Conservation (phyloP, 2,888 invertebrate genomes). For the Tetragonisca angustula region DNA sequence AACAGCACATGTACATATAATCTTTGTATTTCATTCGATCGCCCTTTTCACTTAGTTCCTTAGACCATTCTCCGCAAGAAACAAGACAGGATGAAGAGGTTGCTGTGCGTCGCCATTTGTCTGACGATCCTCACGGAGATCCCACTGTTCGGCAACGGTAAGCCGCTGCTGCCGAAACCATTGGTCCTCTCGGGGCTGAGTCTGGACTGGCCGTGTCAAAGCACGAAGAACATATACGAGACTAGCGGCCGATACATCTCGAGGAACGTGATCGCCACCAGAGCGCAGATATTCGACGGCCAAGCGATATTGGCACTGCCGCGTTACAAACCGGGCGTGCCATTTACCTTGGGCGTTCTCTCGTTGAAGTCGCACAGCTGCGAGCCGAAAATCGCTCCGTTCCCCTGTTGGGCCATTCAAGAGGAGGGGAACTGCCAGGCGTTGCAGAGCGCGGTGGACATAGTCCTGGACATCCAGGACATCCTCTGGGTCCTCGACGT, state of each 20-base stretch:
- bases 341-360: conserved; percentile 88
- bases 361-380: conserved; percentile 84
- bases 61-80: not conserved
- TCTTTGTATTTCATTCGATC: not conserved
- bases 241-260: conserved; percentile 86
- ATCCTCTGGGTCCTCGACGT: conserved; percentile 90
- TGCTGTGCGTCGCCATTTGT: conserved; percentile 61
- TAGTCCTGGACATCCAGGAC: conserved; percentile 87
- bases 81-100: conserved; percentile 65
- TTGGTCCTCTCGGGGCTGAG: conserved; percentile 68
- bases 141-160: conserved; percentile 54
- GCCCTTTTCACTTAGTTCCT: not conserved
- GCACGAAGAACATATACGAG: conserved; percentile 86
- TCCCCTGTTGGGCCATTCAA: conserved; percentile 88
- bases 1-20: no score
- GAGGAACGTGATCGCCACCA: conserved; percentile 87
- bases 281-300: conserved; percentile 86
- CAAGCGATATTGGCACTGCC: conserved; percentile 86
- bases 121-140: conserved; percentile 47
- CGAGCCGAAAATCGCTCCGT: conserved; percentile 86
- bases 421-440: conserved; percentile 89
- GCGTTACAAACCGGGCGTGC: conserved; percentile 87
- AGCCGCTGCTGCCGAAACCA: conserved; percentile 77
- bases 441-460: conserved; percentile 90
- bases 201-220: conserved; percentile 84